Conservation (phyloP, 2,888 invertebrate genomes). For the Cabera pusaria region DNA sequence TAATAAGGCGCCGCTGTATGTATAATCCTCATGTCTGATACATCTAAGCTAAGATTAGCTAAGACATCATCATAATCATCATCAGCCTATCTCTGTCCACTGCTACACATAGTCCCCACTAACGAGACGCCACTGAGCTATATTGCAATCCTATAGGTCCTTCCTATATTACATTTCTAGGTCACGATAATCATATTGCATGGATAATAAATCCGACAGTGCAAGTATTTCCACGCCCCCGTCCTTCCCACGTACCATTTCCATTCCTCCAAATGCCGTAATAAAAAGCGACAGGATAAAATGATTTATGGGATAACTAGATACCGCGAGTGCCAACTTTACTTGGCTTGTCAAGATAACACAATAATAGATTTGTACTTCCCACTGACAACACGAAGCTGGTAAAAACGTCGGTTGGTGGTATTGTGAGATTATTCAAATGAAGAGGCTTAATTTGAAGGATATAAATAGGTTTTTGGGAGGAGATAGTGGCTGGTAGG, state of each 20-base stretch:
- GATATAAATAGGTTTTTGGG: conserved; percentile 18
- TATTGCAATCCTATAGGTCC: no score
- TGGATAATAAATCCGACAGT: no score
- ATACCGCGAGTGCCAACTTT: conserved; percentile 68
- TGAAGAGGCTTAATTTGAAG: conserved; percentile 16
- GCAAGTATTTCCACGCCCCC: no score
- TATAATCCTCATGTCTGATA: no score
- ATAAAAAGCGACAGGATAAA: conserved; percentile 74
- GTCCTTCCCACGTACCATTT: conserved; percentile 34
- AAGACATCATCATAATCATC: no score
- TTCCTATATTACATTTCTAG: no score
- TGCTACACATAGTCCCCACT: no score
- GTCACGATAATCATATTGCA: no score
- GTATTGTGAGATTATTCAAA: conserved; percentile 28
- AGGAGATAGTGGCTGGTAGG: conserved; percentile 9
- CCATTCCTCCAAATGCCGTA: conserved; percentile 51
- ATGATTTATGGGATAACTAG: conserved; percentile 74
- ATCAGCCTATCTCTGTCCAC: no score
- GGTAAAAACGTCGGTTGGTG: conserved; percentile 27
- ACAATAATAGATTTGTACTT: conserved; percentile 70
- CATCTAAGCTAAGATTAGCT: no score
- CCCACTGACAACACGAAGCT: conserved; percentile 35
- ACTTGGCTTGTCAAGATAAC: conserved; percentile 56
- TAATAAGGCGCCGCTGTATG: no score
- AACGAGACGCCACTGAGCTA: no score